A percentile compares a stretch with the other conserved stretches of the same genome.
phyloP scores from a whole-genome alignment of 2,113 vertebrate species.

The Abramis brama region DNA sequence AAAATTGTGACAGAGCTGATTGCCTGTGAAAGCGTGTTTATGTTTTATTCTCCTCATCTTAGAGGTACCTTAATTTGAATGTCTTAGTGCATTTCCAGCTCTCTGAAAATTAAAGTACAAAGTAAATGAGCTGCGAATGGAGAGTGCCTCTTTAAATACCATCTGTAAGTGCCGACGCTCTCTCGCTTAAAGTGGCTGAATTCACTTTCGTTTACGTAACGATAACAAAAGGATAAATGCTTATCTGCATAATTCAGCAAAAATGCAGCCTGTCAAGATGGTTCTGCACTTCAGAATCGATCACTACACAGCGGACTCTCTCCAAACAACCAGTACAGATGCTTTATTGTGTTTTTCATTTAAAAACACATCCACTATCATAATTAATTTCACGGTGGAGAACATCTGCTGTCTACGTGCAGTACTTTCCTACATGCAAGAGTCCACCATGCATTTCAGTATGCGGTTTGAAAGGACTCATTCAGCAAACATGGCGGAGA shows the following conservation, averaged over 20 bases:
- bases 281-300: neutral
- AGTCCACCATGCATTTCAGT: constrained; percentile 37
- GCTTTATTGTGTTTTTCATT: constrained; percentile 7
- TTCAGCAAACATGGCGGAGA: constrained; percentile 39
- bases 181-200: neutral
- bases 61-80: constrained; percentile 36
- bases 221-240: constrained; percentile 20
- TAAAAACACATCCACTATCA: neutral
- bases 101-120: constrained; percentile 18
- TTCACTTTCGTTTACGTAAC: constrained; percentile 4
- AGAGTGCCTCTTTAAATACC: constrained; percentile 45
- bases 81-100: neutral
- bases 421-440: neutral
- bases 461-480: constrained; percentile 10
- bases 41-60: constrained; percentile 32
- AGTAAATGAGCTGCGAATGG: constrained; percentile 32
- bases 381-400: neutral
- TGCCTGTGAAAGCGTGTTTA: constrained; percentile 39
- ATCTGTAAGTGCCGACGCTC: constrained; percentile 19
- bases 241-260: constrained; percentile 4
- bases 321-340: neutral
- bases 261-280: constrained; percentile 12
- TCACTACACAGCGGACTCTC: neutral
- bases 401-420: constrained; percentile 20
- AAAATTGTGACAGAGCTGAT: constrained; percentile 39